Evolutionary conservation across 2,797 vertebrate genomes (phyloP).

Genomic region (Helostoma temminkii): DNA sequence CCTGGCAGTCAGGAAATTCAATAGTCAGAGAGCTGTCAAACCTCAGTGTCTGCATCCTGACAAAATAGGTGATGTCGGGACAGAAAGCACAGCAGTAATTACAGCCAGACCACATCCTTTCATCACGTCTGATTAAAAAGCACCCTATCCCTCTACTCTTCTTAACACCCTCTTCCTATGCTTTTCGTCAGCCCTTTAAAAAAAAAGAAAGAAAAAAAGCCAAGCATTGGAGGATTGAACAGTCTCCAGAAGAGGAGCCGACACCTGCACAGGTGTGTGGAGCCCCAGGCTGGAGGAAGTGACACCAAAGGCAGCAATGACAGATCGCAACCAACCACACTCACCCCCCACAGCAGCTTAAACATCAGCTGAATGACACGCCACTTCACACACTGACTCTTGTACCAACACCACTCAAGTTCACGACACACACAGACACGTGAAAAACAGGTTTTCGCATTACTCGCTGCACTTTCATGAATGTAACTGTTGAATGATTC

Average conservation of each 20-base stretch:
- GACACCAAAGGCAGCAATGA: constrained; percentile 79
- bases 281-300: constrained; percentile 79
- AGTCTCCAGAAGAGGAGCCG: constrained; percentile 45
- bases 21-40: constrained; percentile 45
- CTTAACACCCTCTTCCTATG: constrained; percentile 12
- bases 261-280: constrained; percentile 84
- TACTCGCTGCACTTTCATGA: neutral
- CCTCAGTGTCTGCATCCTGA: constrained; percentile 46
- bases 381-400: constrained; percentile 47
- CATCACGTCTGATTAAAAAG: constrained; percentile 80
- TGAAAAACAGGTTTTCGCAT: neutral
- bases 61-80: constrained; percentile 39
- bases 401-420: constrained; percentile 26
- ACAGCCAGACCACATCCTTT: constrained; percentile 69
- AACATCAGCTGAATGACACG: constrained; percentile 59
- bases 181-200: constrained; percentile 41
- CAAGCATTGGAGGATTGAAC: neutral
- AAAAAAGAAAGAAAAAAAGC: constrained; percentile 25
- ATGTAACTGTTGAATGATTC: constrained; percentile 1
- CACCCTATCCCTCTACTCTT: constrained; percentile 47
- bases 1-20: constrained; percentile 32
- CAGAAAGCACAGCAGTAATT: constrained; percentile 69
- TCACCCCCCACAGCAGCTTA: constrained; percentile 28
- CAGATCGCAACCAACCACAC: constrained; percentile 56
- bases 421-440: constrained; percentile 22